Evolutionary conservation across 1,140 invertebrate genomes (phyloP), one percentile per base, ranked within the genome.

Genomic region (Papilio helenus): DNA sequence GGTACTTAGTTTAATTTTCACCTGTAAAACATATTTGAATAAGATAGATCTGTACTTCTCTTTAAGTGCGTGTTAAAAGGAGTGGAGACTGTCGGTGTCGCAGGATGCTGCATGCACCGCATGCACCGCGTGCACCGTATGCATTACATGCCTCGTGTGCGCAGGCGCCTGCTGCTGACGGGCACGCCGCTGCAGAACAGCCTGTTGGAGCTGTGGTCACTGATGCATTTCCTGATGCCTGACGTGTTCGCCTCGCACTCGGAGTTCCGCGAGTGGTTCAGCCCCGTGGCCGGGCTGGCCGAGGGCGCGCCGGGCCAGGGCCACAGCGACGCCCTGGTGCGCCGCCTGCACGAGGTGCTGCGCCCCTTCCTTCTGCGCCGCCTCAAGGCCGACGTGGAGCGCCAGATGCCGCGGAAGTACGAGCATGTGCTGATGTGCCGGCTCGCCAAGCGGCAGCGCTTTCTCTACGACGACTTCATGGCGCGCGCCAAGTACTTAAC

Each of bases 171-270:
- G 58, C 95, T 99, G 72, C 95, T 99, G 83, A 99, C 99, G 68
- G 99, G 99, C 82, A 99, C 99, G 46, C 99, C 99, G 39, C 96
- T 99, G 79, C 99, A 99, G 95, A 99, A 99, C 94, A 99, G 98
- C 95, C 95, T 99, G 79, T 99, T 99, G 98, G 99, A 99, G 95
- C 95, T 99, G 76, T 99, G 99, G 99, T 99, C 99, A 7, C 94
- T 99, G 16, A 99, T 99, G 99, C 99, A 99, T 95, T 99, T 99
- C 95, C 96, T 99, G 10, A 99, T 99, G 99, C 99, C 99, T 65
- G 97, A 99, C 95, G 98, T 99, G 79, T 99, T 99, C 95, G 98
- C 99, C 86, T 99, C 99, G 26, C 99, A 99, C 95, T 96, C 97
- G 73, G 98, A 99, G 94, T 99, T 98, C 88, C 98, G 99, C 92